phyloP scores from a whole-genome alignment of 1,140 invertebrate genomes.

The Bombyx mandarina region DNA sequence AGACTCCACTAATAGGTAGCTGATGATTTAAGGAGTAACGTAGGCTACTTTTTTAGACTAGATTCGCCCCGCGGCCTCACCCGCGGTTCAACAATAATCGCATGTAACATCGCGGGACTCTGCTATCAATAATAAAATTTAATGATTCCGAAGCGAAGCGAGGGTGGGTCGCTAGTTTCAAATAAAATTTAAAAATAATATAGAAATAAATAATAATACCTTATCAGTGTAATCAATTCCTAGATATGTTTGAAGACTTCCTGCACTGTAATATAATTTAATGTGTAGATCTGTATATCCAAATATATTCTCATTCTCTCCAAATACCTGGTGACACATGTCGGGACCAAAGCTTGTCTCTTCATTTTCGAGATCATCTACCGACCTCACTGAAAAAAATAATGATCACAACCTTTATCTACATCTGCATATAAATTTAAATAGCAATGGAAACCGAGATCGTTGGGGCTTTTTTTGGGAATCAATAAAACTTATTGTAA shows the following conservation, averaged over 20 bases:
- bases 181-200: too few relatives aligned
- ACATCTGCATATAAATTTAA: background rate
- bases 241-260: slow-evolving; percentile 74
- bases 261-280: slow-evolving; percentile 86
- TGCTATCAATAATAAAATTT: too few relatives aligned
- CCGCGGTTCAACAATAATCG: too few relatives aligned
- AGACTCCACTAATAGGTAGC: too few relatives aligned
- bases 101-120: too few relatives aligned
- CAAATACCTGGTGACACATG: slow-evolving; percentile 96
- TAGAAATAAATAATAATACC: slow-evolving; percentile 24
- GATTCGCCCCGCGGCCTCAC: too few relatives aligned
- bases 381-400: slow-evolving; percentile 73
- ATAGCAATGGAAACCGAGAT: background rate
- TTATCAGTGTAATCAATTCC: slow-evolving; percentile 63
- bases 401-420: background rate
- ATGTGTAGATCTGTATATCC: slow-evolving; percentile 90
- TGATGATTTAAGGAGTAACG: too few relatives aligned
- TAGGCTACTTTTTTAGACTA: too few relatives aligned
- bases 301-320: slow-evolving; percentile 93
- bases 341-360: slow-evolving; percentile 83
- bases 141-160: too few relatives aligned
- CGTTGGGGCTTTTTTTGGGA: background rate
- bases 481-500: background rate
- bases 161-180: too few relatives aligned
- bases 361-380: slow-evolving; percentile 81